Evolutionary conservation across 2,797 vertebrate species (phyloP).

Genomic region (Centropyge bicolor): DNA sequence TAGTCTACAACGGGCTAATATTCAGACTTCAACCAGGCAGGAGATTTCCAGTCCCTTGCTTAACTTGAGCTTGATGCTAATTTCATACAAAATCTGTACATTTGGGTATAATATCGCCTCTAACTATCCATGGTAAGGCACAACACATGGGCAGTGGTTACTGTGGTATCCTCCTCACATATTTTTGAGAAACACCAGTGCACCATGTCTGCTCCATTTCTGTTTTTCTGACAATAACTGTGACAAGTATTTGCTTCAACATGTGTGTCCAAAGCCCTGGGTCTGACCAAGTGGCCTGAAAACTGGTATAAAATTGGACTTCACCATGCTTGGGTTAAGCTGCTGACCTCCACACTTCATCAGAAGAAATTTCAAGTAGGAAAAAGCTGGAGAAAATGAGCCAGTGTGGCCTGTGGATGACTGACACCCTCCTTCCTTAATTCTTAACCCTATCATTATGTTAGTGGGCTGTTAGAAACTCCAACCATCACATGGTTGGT

Average conservation of each 20-base stretch:
- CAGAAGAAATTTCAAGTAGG: background rate
- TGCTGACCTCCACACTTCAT: background rate
- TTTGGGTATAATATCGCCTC: background rate
- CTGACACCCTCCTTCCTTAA: constrained; percentile 10
- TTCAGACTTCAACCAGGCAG: background rate
- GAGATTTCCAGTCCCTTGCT: background rate
- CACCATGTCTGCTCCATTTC: background rate
- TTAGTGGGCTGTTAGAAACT: constrained; percentile 7
- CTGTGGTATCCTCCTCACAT: background rate
- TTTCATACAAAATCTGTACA: constrained; percentile 3
- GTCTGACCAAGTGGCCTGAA: background rate
- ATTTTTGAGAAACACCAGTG: background rate
- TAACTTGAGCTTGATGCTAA: background rate
- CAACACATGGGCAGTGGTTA: background rate
- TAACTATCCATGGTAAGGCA: background rate
- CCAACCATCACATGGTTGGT: constrained; percentile 1
- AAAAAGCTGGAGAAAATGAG: background rate
- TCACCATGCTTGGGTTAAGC: background rate
- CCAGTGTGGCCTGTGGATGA: constrained; percentile 1
- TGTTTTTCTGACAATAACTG: too few relatives aligned
- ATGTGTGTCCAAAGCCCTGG: background rate
- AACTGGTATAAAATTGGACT: background rate
- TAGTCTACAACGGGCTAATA: background rate
- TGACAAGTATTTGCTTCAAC: too few relatives aligned
- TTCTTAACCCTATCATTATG: constrained; percentile 28